Base-by-base conservation (phyloP, 2,888 invertebrate genomes). In the Hydrotaea diabolus region DNA sequence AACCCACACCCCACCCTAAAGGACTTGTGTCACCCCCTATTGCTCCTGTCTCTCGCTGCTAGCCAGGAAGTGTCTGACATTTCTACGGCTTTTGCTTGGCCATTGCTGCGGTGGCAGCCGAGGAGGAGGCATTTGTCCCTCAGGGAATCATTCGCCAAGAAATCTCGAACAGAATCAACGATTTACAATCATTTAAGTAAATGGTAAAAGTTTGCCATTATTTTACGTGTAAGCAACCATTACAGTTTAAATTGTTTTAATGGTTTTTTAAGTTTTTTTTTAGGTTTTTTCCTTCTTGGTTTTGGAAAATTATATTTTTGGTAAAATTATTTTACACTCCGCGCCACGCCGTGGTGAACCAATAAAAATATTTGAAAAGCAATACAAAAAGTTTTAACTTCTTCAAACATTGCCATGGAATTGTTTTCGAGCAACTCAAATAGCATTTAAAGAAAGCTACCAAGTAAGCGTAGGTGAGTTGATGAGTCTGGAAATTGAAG, bases 221-320 rank as follows among this genome's bases (percentile, higher is more conserved):
- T 87, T 91, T 91, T 90, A 85, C 82, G 82, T 82, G 76, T 85
- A 79, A 82, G 79, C 82, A 74, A 85, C 69, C 89, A 89, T 91
- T 91, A 90, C 90, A 90, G 90, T 91, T 91, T 92, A 91, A 91
- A 91, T 92, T 91, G 91, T 91, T 91, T 91, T 91, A 91, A 91
- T 91, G 91, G 91, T 89, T 90, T 90, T 91, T 90, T 85, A 86
- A 87, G 87, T 87, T 87, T 85, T 86, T 82, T 77, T 59, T 83
- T 83, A 79, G 79, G 75, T 78, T 83, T 73, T 83, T 80, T 84
- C n/a, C n/a, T n/a, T 15, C 26, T 62, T 59, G 46, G 17, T 19
- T 49, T 49, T 21, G n/a, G 26, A 62, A 74, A 59, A 73, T 43
- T 36, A 39, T 8, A 59, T 53, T 39, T 53, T 59, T 26, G 36